Base-by-base conservation (phyloP, 2,113 vertebrate genomes). In the Ptilorrhoa leucosticta region DNA sequence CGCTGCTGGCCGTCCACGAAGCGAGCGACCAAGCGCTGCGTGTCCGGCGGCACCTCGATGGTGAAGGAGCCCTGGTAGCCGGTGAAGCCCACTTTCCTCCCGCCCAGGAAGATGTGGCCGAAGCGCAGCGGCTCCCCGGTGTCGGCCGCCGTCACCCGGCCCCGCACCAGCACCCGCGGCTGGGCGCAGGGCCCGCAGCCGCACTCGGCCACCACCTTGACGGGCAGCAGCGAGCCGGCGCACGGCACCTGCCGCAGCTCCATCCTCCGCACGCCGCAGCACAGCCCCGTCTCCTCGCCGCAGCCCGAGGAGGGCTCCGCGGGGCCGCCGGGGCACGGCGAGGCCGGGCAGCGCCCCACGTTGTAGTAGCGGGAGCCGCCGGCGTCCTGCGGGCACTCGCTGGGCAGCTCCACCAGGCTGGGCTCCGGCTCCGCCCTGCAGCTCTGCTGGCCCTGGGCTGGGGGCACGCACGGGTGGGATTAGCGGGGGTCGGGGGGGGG, bases 31-130 rank as follows among this genome's bases (percentile, higher is more conserved):
- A 99, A 92, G 60, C 99, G 98, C 89, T 98, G 97, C 0, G 98
- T 98, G 77, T 98, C 98, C 4, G 98, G 97, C 0, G 98, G 97
- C 64, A 99, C 98, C 91, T 99, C 98, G 12, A 99, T 96, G 31
- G 98, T 99, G 97, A 99, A 99, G 54, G 98, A 98, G 15, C 99
- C 99, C 93, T 98, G 98, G 98, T 98, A 99, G 53, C 99, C 98
- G 1, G 99, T 99, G 89, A 99, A 99, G 9, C 99, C 99, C 0
- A 95, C 93, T 76, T 98, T 98, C 15, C 66, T 98, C 10, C 98
- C 50, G 0, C 95, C 99, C 15, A 99, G 97, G 76, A 98, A 98
- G 94, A 99, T 99, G 87, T 98, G 97, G 23, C 99, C 99, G 28
- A 99, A 99, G 71, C 99, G 98, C 89, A 99, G 95, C 13, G 99